Evolutionary conservation across 2,888 invertebrate species (phyloP), one percentile per base, ranked within the genome.

Genomic region (Lymantria monacha): DNA sequence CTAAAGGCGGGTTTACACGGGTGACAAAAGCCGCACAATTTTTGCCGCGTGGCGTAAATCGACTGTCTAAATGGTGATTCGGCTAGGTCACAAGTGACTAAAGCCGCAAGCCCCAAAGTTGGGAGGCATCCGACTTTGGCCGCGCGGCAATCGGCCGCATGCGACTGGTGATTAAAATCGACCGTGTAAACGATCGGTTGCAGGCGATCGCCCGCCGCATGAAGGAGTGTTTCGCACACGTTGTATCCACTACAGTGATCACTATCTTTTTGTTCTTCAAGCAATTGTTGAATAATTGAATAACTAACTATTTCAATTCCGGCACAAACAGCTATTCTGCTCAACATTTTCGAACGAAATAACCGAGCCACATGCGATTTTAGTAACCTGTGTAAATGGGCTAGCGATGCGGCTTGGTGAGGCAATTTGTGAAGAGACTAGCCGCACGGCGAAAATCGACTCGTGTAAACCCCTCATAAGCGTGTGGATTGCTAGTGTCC

Each of bases 81-180:
- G 22, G 61, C 67, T 65, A 66, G 51, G 63, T 63, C 33, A 65
- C 69, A 66, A 63, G 64, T 69, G 68, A 69, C 67, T 69, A 66
- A 71, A 70, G 67, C 66, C 65, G 67, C 71, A 68, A 69, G 70
- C 66, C 66, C 64, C 70, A 69, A 72, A 71, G 71, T 71, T 68
- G 64, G 63, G 65, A 70, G 70, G 69, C 69, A 68, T 69, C 67
- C 69, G 70, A 72, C 66, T 71, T 73, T 69, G 36, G 36, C 36
- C 36, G 36, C 36, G 36, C 36, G 8, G 36, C 36, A 7, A 36
- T 11, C 65, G 65, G 68, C 69, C 66, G 66, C 65, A 71, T 68
- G 66, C 66, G 68, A 49, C 69, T 70, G 66, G 67, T 65, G 68
- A 59, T 52, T 61, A 56, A 64, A 58, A 57, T 53, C 59, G 36